Conservation (phyloP, 2,888 invertebrate species). For the Cartodere bifasciata region DNA sequence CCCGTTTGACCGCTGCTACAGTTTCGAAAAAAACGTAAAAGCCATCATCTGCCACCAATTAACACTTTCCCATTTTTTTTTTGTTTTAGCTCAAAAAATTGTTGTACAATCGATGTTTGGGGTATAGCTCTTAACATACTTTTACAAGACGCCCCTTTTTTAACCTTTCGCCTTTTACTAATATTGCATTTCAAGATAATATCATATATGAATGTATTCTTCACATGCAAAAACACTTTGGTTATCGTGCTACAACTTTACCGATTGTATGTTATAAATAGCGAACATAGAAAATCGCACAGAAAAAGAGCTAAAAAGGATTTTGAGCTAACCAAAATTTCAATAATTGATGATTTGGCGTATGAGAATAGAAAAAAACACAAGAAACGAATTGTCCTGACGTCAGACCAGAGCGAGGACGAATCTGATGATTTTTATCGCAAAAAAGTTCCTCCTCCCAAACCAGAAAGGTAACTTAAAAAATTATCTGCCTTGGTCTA, state of each 20-base stretch:
- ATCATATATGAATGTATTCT: conserved; percentile 93
- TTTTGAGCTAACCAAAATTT: conserved; percentile 37
- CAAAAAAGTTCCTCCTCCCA: too few species aligned
- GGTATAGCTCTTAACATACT: conserved; percentile 81
- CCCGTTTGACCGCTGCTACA: conserved; percentile 44
- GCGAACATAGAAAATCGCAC: conserved; percentile 44
- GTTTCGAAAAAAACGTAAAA: conserved; percentile 23
- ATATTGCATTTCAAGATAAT: conserved; percentile 80
- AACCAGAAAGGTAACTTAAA: too few species aligned
- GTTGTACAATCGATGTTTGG: conserved; percentile 81
- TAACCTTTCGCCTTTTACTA: conserved; percentile 73
- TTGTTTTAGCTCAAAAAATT: conserved; percentile 45
- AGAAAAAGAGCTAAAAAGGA: conserved; percentile 31
- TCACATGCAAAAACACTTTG: conserved; percentile 82
- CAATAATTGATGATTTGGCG: conserved; percentile 37
- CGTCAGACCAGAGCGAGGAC: conserved; percentile 13
- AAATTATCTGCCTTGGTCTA: too few species aligned
- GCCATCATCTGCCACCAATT: neutral
- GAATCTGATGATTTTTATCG: conserved; percentile 5
- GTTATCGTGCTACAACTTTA: conserved; percentile 82
- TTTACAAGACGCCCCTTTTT: conserved; percentile 76
- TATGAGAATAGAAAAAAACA: conserved; percentile 19
- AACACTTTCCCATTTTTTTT: conserved; percentile 4
- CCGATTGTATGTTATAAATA: conserved; percentile 66
- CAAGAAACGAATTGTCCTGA: conserved; percentile 22